phyloP scores from a whole-genome alignment of 1,140 invertebrate genomes.

The Caenorhabditis latens region DNA sequence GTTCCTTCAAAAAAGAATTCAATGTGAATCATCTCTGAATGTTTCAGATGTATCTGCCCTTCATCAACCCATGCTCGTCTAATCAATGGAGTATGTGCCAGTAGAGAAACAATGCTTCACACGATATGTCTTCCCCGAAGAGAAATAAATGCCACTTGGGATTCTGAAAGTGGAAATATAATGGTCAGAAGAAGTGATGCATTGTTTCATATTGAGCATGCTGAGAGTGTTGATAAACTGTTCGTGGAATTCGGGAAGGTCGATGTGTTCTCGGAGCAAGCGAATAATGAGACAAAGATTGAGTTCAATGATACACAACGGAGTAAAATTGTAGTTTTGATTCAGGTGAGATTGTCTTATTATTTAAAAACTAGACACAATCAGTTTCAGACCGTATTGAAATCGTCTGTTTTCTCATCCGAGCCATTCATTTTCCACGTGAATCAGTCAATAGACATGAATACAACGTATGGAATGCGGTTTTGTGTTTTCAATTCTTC shows the following conservation, averaged over 20 bases:
- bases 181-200: conserved; percentile 57
- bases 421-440: conserved; percentile 64
- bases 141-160: conserved; percentile 58
- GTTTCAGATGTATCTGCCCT: conserved; percentile 57
- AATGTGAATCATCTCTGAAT: background rate
- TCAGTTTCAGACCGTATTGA: conserved; percentile 27
- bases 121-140: conserved; percentile 42
- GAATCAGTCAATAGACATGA: conserved; percentile 48
- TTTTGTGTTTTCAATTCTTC: conserved; percentile 52
- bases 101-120: conserved; percentile 24
- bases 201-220: conserved; percentile 10
- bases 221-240: conserved; percentile 37
- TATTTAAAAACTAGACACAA: too few species aligned
- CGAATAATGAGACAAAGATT: conserved; percentile 16
- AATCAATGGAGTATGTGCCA: conserved; percentile 39
- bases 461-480: conserved; percentile 57
- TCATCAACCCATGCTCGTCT: conserved; percentile 45
- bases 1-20: background rate
- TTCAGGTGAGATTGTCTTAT: conserved; percentile 10
- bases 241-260: conserved; percentile 60
- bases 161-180: conserved; percentile 56
- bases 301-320: conserved; percentile 48
- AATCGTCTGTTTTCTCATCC: conserved; percentile 27
- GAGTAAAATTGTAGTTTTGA: conserved; percentile 47
- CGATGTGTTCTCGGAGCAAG: background rate